Evolutionary conservation across 2,888 invertebrate species (phyloP).

Genomic region (Brachyptera risi): DNA sequence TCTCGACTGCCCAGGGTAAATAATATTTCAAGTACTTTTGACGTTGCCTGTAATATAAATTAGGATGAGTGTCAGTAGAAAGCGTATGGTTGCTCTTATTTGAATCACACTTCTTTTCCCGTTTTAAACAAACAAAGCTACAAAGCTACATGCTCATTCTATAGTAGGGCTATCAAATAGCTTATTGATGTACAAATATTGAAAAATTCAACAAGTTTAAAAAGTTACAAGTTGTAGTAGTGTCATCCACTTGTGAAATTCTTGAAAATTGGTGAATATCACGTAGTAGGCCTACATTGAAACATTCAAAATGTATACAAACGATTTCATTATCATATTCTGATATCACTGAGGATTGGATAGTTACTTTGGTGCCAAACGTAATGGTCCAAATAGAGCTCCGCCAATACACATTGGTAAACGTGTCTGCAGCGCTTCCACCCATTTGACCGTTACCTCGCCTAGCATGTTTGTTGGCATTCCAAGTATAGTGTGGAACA

Average conservation of each 20-base stretch:
- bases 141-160: too few species aligned
- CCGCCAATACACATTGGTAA: slow-evolving; percentile 95
- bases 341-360: too few species aligned
- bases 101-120: too few species aligned
- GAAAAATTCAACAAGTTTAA: too few species aligned
- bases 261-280: background rate
- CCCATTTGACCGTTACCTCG: slow-evolving; percentile 94
- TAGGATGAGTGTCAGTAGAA: too few species aligned
- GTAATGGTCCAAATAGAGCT: slow-evolving; percentile 85
- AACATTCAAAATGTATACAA: too few species aligned
- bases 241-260: background rate
- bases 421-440: slow-evolving; percentile 92
- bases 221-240: too few species aligned
- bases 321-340: too few species aligned
- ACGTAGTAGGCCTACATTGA: background rate
- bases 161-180: too few species aligned
- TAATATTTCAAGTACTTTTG: slow-evolving; percentile 69
- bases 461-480: slow-evolving; percentile 94
- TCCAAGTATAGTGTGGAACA: slow-evolving; percentile 83
- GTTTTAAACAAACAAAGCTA: background rate
- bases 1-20: slow-evolving; percentile 82
- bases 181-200: too few species aligned
- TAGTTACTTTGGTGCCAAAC: slow-evolving; percentile 74
- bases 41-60: slow-evolving; percentile 57
- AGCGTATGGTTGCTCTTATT: too few species aligned